Evolutionary conservation across 2,797 vertebrate species (phyloP), one percentile per base, ranked within the genome.

Genomic region (Tarsius wallacei): DNA sequence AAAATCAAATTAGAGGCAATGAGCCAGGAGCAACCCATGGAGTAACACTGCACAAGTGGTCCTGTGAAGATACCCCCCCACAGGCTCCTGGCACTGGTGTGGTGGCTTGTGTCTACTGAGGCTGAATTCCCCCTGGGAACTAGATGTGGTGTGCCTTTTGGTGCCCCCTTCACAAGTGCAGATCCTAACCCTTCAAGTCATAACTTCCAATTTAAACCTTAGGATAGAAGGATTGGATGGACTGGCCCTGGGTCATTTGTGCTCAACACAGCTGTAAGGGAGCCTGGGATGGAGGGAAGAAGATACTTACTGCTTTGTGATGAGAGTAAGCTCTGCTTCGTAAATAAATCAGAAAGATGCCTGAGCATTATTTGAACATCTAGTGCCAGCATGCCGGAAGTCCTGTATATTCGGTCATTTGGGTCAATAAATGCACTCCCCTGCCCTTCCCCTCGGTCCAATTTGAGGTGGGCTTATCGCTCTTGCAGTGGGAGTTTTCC

Each of bases 31-130:
- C 31, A 77, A 11, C 8, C 42, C 42, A n/a, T 3, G 1, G 84
- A 53, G 49, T 16, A 19, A 31, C 47, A 73, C 0, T 26, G 31
- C 42, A 71, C 51, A 66, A 59, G 0, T 36, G 49, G 8, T 57
- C 21, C 21, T 14, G 7, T 42, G 73, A 78, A 81, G 81, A 12
- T 0, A 7, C 19, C 66, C 21, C 36, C 19, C 11, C 3, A 2
- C 49, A 15, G n/a, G 16, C 1, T 10, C 8, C 15, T 28, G 33
- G 11, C 26, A 4, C 13, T 15, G 9, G 6, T 0, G 5, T 42
- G 66, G 64, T 14, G 26, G 24, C 2, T 24, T 33, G 8, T 7
- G 0, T 51, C 42, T 49, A 1, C n/a, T 53, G 78, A 87, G 42
- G 59, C 70, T 59, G 19, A 71, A 76, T 89, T 78, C 47, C 5